phyloP scores from a whole-genome alignment of 2,797 vertebrate genomes.

The Salarias fasciatus region DNA sequence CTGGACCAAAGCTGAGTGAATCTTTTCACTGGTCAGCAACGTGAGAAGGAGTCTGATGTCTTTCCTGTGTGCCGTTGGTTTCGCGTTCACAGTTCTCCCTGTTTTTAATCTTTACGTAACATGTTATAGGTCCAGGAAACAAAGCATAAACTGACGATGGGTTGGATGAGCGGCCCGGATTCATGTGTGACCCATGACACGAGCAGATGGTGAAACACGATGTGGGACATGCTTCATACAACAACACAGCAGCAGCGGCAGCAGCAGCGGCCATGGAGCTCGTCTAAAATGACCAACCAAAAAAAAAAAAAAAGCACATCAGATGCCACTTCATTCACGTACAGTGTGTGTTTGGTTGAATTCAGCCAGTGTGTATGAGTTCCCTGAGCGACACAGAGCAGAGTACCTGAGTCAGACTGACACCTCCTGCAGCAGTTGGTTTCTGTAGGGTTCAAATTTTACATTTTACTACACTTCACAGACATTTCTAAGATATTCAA shows the following conservation, averaged over 20 bases:
- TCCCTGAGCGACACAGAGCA: constrained; percentile 60
- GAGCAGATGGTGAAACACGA: constrained; percentile 52
- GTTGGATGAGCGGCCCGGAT: constrained; percentile 26
- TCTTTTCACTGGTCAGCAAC: too few species aligned
- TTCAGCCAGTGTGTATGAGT: constrained; percentile 61
- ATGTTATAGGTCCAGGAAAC: constrained; percentile 9
- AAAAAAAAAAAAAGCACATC: constrained; percentile 44
- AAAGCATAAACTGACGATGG: constrained; percentile 23
- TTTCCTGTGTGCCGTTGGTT: too few species aligned
- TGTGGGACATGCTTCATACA: constrained; percentile 63
- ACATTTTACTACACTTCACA: constrained; percentile 79
- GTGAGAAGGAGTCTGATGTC: too few species aligned
- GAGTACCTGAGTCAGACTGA: constrained; percentile 85
- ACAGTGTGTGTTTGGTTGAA: constrained; percentile 41
- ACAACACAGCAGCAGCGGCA: constrained; percentile 63
- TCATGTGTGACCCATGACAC: constrained; percentile 32
- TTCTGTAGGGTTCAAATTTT: constrained; percentile 85
- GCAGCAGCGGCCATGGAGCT: constrained; percentile 58
- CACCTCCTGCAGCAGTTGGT: constrained; percentile 85
- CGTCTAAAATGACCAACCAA: constrained; percentile 45
- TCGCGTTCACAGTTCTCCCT: too few species aligned
- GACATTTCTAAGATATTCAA: constrained; percentile 50
- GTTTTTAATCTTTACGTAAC: too few species aligned
- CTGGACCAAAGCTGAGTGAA: too few species aligned
- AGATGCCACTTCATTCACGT: constrained; percentile 55